Evolutionary conservation across 2,888 invertebrate genomes (phyloP), one percentile per base, ranked within the genome.

Genomic region (Endomychus coccineus): DNA sequence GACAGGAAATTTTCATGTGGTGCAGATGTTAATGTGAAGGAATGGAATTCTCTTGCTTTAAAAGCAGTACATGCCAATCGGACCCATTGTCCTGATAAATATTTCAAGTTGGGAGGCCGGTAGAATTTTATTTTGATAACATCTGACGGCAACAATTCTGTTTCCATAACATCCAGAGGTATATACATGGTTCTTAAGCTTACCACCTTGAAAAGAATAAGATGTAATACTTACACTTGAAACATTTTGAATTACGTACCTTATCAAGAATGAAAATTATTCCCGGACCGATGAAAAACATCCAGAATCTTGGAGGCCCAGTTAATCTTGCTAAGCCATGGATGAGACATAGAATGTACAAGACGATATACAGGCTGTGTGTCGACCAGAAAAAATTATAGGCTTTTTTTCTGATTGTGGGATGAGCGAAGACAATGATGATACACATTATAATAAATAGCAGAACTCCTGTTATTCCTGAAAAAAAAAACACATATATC

Each of bases 391-490:
- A 95, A 71, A 88, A 94, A 41, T 89, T 89, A 65, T 92, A 95
- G 0, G 94, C 94, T 52, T 87, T 84, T 62, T 91, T 88, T 28
- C 95, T 76, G 42, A 95, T 86, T 3, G 80, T 80, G 0, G 94
- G 92, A 68, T 94, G 91, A 0, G 95, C 94, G 61, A 96, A 96
- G n/a, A 92, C 85, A 60, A 94, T 92, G 50, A 96, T 95, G 34
- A 94, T 83, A 60, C 88, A 86, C 86, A 94, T 92, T 34, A 92
- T 80, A 34, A 87, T 73, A 60, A 91, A 94, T 1, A 95, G 71
- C 2, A 89, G 58, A 1, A 95, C 87, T 7, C 94, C 92, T 2
- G 86, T 89, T 3, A 88, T 64, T 45, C 92, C 90, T 87, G 59
- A 1, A 63, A 63, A 27, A 24, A 14, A 15, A 27, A 10, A 14